Percentiles rank a stretch among this genome's conserved stretches.
phyloP scores from a whole-genome alignment of 2,113 vertebrate species.

The Prinia subflava region DNA sequence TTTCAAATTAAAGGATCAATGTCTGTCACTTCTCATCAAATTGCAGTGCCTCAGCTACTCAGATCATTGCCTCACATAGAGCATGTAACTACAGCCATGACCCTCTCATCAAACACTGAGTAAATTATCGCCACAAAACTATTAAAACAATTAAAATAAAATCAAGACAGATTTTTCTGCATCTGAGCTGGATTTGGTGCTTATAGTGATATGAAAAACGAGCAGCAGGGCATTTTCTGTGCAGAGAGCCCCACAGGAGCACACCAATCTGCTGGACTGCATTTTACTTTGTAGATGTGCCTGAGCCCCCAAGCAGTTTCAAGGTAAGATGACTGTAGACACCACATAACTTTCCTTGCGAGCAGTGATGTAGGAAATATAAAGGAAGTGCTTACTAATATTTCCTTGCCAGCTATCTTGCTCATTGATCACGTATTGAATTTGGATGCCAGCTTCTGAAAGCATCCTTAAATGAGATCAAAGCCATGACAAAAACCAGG shows the following conservation, averaged over 20 bases:
- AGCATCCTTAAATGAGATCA: background rate
- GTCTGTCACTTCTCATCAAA: background rate
- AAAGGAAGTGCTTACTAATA: background rate
- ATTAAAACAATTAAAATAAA: slow-evolving; percentile 36
- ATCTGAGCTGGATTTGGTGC: slow-evolving; percentile 14
- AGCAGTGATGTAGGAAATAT: background rate
- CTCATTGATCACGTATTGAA: background rate
- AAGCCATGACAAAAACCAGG: background rate
- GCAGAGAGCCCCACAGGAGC: background rate
- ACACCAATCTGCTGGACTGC: background rate
- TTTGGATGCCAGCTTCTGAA: background rate
- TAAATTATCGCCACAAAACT: slow-evolving; percentile 26
- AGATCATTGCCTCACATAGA: slow-evolving; percentile 1
- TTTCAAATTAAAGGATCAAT: background rate
- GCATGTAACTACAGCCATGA: background rate
- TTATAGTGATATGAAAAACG: slow-evolving; percentile 10
- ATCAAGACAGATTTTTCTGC: background rate
- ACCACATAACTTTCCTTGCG: background rate
- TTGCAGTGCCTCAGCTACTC: background rate
- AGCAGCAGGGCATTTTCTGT: background rate
- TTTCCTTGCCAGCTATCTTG: background rate
- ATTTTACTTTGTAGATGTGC: background rate
- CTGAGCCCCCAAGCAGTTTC: background rate
- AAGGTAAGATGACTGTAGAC: background rate
- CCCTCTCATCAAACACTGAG: background rate